Evolutionary conservation across 1,140 invertebrate species (phyloP).

Genomic region (Episyrphus balteatus): DNA sequence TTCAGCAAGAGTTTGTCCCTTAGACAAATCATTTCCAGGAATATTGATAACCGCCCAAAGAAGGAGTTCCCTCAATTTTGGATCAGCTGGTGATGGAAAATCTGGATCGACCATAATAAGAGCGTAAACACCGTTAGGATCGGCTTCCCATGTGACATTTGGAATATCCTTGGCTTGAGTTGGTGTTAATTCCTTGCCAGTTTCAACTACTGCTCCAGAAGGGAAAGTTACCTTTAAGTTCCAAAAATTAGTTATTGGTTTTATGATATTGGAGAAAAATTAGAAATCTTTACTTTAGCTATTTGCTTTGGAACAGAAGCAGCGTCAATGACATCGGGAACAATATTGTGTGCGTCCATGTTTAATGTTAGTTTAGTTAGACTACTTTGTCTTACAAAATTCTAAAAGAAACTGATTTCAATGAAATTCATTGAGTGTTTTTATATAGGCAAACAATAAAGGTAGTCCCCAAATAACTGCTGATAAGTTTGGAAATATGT

Average conservation of each 20-base stretch:
- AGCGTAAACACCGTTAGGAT: slow-evolving; percentile 54
- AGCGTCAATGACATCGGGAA: slow-evolving; percentile 58
- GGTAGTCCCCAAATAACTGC: no score
- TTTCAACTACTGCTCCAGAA: slow-evolving; percentile 45
- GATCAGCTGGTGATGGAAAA: slow-evolving; percentile 69
- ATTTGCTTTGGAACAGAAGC: slow-evolving; percentile 42
- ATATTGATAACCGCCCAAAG: slow-evolving; percentile 92
- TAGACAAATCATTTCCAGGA: slow-evolving; percentile 60
- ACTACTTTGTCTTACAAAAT: no score
- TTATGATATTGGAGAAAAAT: no score
- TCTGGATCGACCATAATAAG: slow-evolving; percentile 81
- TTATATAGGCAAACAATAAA: no score
- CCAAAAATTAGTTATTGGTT: no score
- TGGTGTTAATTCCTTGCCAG: slow-evolving; percentile 67
- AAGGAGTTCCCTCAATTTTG: slow-evolving; percentile 73
- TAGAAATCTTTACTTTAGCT: slow-evolving; percentile 40
- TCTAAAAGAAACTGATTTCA: no score
- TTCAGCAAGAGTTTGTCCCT: slow-evolving; percentile 64
- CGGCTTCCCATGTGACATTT: slow-evolving; percentile 51
- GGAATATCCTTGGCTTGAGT: slow-evolving; percentile 61
- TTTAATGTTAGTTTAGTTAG: no score
- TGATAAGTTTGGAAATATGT: no score
- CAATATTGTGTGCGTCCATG: slow-evolving; percentile 40
- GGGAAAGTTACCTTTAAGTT: slow-evolving; percentile 51
- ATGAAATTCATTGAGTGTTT: no score